Percentiles rank a stretch among this genome's conserved stretches.
phyloP scores from a whole-genome alignment of 1,140 invertebrate genomes.

The Charaxes varanes region DNA sequence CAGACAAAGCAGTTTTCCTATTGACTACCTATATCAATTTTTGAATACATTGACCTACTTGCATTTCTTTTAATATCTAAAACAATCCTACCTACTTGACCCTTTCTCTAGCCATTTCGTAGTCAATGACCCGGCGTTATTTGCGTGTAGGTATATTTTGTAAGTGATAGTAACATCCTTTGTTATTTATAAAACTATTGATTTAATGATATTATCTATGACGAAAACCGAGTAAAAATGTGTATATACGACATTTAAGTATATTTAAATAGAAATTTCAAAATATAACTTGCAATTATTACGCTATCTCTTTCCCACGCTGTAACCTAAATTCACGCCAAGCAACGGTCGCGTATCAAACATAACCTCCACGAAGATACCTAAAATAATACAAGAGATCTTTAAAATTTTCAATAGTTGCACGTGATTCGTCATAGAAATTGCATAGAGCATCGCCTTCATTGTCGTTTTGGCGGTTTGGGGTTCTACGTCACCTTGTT shows the following conservation, averaged over 20 bases:
- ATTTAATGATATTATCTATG: neutral
- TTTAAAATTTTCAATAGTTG: constrained; percentile 7
- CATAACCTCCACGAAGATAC: constrained; percentile 15
- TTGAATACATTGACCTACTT: too few species aligned
- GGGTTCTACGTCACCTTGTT: constrained; percentile 32
- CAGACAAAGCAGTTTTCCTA: constrained; percentile 17
- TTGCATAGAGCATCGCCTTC: constrained; percentile 9
- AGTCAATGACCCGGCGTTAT: constrained; percentile 66
- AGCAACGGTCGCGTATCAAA: constrained; percentile 24
- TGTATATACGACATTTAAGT: neutral
- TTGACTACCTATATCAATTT: neutral
- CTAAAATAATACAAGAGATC: constrained; percentile 6
- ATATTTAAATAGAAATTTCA: neutral
- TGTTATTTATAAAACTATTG: constrained; percentile 37
- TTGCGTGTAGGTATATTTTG: constrained; percentile 52
- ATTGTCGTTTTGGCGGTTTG: constrained; percentile 31
- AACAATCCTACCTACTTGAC: too few species aligned
- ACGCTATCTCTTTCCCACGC: constrained; percentile 25
- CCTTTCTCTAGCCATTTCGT: constrained; percentile 14
- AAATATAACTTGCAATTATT: too few species aligned
- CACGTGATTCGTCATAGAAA: constrained; percentile 11
- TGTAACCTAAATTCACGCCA: constrained; percentile 38
- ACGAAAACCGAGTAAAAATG: neutral
- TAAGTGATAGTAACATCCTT: constrained; percentile 43
- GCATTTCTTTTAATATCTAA: too few species aligned